Evolutionary conservation across 2,797 vertebrate species (phyloP).

Genomic region (Rallus crepitans): DNA sequence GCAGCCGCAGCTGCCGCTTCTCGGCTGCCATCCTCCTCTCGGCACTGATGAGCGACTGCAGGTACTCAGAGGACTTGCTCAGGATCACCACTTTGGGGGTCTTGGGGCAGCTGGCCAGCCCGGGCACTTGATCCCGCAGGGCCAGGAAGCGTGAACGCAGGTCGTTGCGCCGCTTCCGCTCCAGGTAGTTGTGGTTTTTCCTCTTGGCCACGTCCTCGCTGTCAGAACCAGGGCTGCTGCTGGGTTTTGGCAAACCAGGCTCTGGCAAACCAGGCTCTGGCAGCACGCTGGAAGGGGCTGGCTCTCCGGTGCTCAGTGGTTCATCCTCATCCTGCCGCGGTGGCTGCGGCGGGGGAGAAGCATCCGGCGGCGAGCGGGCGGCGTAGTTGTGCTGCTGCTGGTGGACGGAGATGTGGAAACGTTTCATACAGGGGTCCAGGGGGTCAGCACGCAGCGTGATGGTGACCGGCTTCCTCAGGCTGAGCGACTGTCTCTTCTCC

Average conservation of each 20-base stretch:
- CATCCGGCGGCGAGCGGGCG: constrained; percentile 84
- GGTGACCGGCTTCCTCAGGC: constrained; percentile 88
- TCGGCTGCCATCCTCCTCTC: constrained; percentile 89
- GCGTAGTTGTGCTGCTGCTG: constrained; percentile 97
- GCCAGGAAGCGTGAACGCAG: constrained; percentile 92
- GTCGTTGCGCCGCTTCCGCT: constrained; percentile 93
- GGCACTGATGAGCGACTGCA: constrained; percentile 82
- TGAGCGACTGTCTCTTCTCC: constrained; percentile 88
- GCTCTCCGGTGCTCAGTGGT: neutral
- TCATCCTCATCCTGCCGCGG: constrained; percentile 50
- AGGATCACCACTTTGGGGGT: constrained; percentile 95
- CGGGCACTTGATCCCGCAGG: constrained; percentile 89
- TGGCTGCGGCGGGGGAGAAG: neutral
- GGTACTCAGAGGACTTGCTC: constrained; percentile 91
- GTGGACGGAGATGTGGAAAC: constrained; percentile 94
- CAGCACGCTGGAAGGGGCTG: neutral
- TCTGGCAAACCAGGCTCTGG: constrained; percentile 70
- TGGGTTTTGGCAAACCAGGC: constrained; percentile 69
- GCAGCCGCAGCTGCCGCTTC: constrained; percentile 88
- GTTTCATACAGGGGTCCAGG: constrained; percentile 90
- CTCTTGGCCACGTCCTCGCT: constrained; percentile 93
- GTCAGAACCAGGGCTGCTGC: constrained; percentile 85
- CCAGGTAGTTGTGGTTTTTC: constrained; percentile 94
- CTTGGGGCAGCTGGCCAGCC: constrained; percentile 88
- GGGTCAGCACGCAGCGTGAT: constrained; percentile 92